phyloP scores from a whole-genome alignment of 2,888 invertebrate species.

The Iselma pallidipennis region DNA sequence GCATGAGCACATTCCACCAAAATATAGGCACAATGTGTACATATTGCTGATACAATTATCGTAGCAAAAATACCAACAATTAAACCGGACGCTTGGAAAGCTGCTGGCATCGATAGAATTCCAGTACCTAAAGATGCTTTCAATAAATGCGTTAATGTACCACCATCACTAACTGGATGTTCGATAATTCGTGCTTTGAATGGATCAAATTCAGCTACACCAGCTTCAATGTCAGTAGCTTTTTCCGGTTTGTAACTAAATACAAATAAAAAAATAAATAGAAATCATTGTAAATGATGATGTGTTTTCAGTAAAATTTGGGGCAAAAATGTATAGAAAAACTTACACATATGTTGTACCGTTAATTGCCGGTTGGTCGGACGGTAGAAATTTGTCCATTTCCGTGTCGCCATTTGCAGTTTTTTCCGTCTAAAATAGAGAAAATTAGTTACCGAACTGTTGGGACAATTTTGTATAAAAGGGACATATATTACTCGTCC shows the following conservation, averaged over 20 bases:
- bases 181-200: slow-evolving; percentile 71
- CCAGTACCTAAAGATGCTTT: slow-evolving; percentile 97
- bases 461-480: too few species aligned
- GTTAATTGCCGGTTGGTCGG: slow-evolving; percentile 65
- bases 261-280: slow-evolving; percentile 34
- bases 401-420: slow-evolving; percentile 61
- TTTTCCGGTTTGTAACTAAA: neutral
- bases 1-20: slow-evolving; percentile 84
- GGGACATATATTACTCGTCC: too few species aligned
- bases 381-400: slow-evolving; percentile 79
- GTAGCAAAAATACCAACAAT: slow-evolving; percentile 83
- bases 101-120: slow-evolving; percentile 91
- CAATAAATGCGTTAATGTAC: slow-evolving; percentile 89
- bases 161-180: slow-evolving; percentile 85
- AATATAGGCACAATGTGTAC: slow-evolving; percentile 94
- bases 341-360: slow-evolving; percentile 51
- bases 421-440: slow-evolving; percentile 33
- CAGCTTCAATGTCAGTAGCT: slow-evolving; percentile 60
- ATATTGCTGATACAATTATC: slow-evolving; percentile 82
- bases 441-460: neutral
- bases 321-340: neutral
- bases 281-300: too few species aligned
- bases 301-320: too few species aligned
- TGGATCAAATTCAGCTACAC: slow-evolving; percentile 67
- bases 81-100: slow-evolving; percentile 86